Percentiles rank a stretch among this genome's conserved stretches.
These are phyloP conservation scores for Sylvia atricapilla DNA, from an alignment of 2,113 vertebrate genomes.

Conservation along the genomic window DNA sequence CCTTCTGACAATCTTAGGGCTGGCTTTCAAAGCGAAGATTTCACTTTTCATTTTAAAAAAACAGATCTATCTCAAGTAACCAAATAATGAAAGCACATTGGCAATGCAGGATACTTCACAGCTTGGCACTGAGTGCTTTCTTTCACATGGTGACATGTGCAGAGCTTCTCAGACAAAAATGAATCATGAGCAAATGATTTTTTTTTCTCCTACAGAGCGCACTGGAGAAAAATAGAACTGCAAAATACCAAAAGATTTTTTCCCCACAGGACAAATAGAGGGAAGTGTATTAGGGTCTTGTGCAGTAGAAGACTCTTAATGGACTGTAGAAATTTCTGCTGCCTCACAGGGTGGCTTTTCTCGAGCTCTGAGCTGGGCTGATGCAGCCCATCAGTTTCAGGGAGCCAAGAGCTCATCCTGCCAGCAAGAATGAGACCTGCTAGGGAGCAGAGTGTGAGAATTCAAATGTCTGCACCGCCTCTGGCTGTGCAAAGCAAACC, in stretches of 20 bases:
- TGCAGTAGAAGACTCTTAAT: background rate
- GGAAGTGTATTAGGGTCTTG: background rate
- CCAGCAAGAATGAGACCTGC: background rate
- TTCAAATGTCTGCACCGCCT: background rate
- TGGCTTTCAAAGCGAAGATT: background rate
- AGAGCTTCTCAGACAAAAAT: slow-evolving; percentile 38
- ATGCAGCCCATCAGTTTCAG: background rate
- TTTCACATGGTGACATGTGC: background rate
- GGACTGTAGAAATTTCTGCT: background rate
- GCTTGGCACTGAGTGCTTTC: background rate
- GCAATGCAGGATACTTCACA: background rate
- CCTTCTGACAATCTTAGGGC: background rate
- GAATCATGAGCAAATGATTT: slow-evolving; percentile 7
- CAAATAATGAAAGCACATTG: background rate
- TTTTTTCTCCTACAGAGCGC: background rate
- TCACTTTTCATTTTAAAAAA: background rate
- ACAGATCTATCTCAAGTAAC: background rate
- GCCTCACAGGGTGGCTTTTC: background rate
- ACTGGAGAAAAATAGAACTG: background rate
- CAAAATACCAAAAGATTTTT: background rate
- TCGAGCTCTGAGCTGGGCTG: background rate
- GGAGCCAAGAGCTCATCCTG: background rate
- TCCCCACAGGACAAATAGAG: background rate
- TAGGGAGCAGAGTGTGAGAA: background rate
- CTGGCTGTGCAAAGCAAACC: background rate